These are phyloP conservation scores for Scelioninae gen. 1 DNA, from an alignment of 2,888 invertebrate species.

Conservation along the genomic window DNA sequence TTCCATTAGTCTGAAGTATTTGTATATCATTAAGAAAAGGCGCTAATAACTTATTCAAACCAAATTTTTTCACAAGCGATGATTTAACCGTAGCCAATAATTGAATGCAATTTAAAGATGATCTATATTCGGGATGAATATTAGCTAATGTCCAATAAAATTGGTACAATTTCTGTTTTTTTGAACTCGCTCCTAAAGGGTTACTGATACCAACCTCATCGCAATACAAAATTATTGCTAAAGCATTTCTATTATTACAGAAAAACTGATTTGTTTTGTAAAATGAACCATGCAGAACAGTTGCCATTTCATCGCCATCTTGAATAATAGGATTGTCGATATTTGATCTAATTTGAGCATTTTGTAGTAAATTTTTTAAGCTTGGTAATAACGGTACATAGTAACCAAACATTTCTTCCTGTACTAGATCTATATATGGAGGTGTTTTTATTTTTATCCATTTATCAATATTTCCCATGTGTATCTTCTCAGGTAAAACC, in stretches of 20 bases:
- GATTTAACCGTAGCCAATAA: not conserved
- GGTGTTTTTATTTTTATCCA: not conserved
- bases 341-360: not conserved
- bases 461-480: not conserved
- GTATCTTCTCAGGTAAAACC: not conserved
- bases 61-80: not conserved
- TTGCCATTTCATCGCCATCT: not conserved
- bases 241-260: not conserved
- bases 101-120: not conserved
- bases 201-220: not conserved
- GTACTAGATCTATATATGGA: not conserved
- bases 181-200: not conserved
- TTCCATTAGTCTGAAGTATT: not conserved
- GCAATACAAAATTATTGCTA: slow-evolving; percentile 7
- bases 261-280: slow-evolving; percentile 6
- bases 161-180: not conserved
- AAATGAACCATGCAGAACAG: not conserved
- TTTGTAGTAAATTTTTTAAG: not conserved
- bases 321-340: not conserved
- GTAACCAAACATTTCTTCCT: not conserved
- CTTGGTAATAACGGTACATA: not conserved
- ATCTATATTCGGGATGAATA: not conserved
- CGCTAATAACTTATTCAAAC: not conserved
- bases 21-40: not conserved
- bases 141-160: not conserved